A percentile compares a stretch with the other conserved stretches of the same genome.
Evolutionary conservation across 2,797 vertebrate species (phyloP).

Genomic region (Spatula versicolor): DNA sequence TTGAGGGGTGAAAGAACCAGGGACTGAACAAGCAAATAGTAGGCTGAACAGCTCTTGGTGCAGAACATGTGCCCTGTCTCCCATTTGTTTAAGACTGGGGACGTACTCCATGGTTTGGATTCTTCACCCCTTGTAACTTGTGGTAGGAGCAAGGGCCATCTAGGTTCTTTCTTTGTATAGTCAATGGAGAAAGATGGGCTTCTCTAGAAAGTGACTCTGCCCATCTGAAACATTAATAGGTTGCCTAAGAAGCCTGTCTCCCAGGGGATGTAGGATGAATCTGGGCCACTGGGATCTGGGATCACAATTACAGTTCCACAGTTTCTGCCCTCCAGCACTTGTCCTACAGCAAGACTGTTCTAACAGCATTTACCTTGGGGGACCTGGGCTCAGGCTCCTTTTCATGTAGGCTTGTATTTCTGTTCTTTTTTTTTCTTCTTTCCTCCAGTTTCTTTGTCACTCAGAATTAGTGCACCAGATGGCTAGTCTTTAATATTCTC

Average conservation of each 20-base stretch:
- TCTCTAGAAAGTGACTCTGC: neutral
- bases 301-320: rapidly evolving
- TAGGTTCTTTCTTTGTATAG: neutral
- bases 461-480: neutral
- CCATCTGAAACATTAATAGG: neutral
- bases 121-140: neutral
- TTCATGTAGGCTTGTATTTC: rapidly evolving
- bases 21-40: neutral
- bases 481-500: neutral
- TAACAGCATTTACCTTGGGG: neutral
- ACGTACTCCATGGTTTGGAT: neutral
- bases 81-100: neutral
- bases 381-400: neutral
- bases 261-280: neutral
- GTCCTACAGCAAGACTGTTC: neutral
- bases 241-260: neutral
- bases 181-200: neutral
- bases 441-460: neutral
- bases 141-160: neutral
- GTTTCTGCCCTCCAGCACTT: neutral
- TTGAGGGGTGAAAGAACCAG: neutral
- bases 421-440: neutral
- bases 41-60: rapidly evolving
- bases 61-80: neutral
- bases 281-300: neutral